Percentiles rank a stretch among this genome's conserved stretches.
Evolutionary conservation across 2,888 invertebrate genomes (phyloP).

Genomic region (Leptopilina myrica): DNA sequence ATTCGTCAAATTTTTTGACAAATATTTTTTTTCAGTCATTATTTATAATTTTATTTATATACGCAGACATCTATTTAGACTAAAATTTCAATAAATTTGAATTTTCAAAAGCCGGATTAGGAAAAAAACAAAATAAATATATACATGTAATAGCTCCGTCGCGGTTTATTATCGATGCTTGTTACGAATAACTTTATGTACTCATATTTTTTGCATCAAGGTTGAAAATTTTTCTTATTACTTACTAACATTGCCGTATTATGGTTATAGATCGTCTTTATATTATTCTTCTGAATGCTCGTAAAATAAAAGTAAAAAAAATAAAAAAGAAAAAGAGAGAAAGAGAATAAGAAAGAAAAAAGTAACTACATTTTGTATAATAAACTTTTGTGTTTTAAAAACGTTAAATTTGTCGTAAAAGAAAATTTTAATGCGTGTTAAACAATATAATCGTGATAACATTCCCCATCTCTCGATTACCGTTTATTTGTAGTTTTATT

Average conservation of each 20-base stretch:
- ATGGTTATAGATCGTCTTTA: background rate
- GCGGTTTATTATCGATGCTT: constrained; percentile 24
- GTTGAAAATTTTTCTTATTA: constrained; percentile 3
- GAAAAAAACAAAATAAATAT: too few species aligned
- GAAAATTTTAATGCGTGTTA: too few species aligned
- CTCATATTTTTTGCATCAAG: constrained; percentile 14
- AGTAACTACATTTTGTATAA: background rate
- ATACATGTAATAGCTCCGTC: too few species aligned
- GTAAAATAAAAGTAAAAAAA: background rate
- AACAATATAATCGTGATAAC: too few species aligned
- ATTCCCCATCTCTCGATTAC: too few species aligned
- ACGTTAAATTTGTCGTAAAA: too few species aligned
- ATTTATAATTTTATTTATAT: too few species aligned
- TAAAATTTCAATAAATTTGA: background rate
- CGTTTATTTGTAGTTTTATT: too few species aligned
- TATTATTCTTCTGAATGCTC: background rate
- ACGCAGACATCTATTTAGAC: too few species aligned
- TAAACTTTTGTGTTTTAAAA: too few species aligned
- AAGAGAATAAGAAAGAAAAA: background rate
- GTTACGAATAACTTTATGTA: constrained; percentile 4
- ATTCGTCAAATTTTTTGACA: too few species aligned
- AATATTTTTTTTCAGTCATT: too few species aligned
- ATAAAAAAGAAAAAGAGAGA: background rate
- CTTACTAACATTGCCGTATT: background rate
- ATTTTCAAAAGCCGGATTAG: background rate